These are phyloP conservation scores for Cyphomyrus plagiostoma DNA, from an alignment of 2,113 vertebrate genomes.

Conservation along the genomic window DNA sequence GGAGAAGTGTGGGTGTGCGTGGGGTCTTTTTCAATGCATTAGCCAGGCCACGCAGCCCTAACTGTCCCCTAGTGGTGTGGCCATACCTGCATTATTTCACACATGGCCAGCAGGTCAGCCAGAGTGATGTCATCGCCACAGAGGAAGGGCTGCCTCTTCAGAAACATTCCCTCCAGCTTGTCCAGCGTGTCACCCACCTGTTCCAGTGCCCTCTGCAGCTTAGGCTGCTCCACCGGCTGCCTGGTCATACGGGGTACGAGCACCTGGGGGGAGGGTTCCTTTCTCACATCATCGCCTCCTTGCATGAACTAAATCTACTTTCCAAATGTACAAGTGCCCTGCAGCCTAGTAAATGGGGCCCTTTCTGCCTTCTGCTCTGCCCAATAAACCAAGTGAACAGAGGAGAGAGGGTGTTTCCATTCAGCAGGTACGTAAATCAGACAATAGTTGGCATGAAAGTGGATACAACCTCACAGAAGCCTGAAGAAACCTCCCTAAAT, in stretches of 20 bases:
- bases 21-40: neutral
- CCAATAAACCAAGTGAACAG: neutral
- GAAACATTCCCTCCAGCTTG: conserved; percentile 58
- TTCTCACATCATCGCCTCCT: neutral
- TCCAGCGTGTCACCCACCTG: conserved; percentile 51
- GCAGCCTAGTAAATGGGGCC: neutral
- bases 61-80: neutral
- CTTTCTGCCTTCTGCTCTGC: neutral
- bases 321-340: neutral
- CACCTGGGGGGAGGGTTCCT: conserved; percentile 38
- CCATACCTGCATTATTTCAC: conserved; percentile 66
- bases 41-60: neutral
- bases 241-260: conserved; percentile 39
- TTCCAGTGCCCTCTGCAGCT: conserved; percentile 41
- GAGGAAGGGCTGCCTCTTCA: conserved; percentile 56
- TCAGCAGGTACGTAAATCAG: neutral
- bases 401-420: neutral
- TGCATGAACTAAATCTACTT: neutral
- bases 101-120: conserved; percentile 61
- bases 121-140: conserved; percentile 62
- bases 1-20: neutral
- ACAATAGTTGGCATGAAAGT: neutral
- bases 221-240: conserved; percentile 30
- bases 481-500: neutral
- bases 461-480: neutral